Evolutionary conservation across 1,140 invertebrate species (phyloP), one percentile per base, ranked within the genome.

Genomic region (Cephus cinctus): DNA sequence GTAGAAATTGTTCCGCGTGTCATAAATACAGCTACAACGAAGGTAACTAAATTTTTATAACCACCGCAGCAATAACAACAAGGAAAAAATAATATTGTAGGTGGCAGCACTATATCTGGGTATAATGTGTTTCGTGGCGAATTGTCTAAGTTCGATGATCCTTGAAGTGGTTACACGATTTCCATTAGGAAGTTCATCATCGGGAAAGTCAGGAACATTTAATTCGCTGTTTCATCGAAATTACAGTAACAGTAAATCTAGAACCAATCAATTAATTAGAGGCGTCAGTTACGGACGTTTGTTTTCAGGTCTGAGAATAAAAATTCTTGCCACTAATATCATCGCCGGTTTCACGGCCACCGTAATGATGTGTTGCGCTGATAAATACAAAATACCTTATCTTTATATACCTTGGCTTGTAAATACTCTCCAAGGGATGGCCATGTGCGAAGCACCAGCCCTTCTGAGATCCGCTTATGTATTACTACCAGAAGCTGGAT

Each of bases 321-420:
- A 54, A 31, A 47, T 66, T 31, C 30, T 55, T 5, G n/a, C 50
- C 11, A 44, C 52, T 2, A 53, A 64, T 9, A 22, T 67, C 18
- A 51, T 66, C n/a, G 39, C 54, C 1, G 58, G 61, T 5, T 15
- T 69, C n/a, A 48, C 65, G 44, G 54, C 58, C 15, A 65, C 62
- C n/a, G 23, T 51, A 15, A 56, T 69, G 56, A 36, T 65, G 41
- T 47, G 45, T 6, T 15, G 60, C 1, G 66, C 50, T 5, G 55
- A 65, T 43, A 52, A 48, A 31, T 57, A 59, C 14, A 27, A 25
- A 9, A 54, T 59, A 6, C 64, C 66, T 8, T 67, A 67, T 50
- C 43, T 69, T 5, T 65, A 69, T 40, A 23, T 65, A 11, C 66
- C 66, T 4, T 69, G 66, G 66, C 30, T 69, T 5, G 27, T 67